Evolutionary conservation across 2,113 vertebrate genomes (phyloP).

Genomic region (Miniopterus natalensis): DNA sequence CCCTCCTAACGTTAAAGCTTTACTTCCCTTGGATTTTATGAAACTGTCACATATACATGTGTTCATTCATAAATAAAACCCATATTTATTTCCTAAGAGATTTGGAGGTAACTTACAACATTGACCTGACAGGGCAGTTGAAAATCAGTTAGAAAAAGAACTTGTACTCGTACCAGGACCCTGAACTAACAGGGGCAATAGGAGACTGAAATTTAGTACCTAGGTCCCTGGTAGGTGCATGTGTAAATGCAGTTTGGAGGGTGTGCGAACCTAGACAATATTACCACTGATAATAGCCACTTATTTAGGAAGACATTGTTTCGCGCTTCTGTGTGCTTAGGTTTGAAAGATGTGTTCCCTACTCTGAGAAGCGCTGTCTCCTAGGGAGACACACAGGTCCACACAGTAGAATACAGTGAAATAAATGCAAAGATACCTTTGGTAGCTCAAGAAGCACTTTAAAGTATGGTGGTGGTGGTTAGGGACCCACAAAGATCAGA

Average conservation of each 20-base stretch:
- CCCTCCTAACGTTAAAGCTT: not conserved
- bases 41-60: not conserved
- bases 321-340: not conserved
- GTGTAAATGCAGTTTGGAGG: not conserved
- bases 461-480: not conserved
- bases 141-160: constrained; percentile 5
- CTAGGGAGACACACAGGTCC: not conserved
- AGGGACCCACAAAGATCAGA: not conserved
- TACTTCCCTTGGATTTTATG: not conserved
- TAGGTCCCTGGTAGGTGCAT: not conserved
- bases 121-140: not conserved
- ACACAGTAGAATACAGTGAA: not conserved
- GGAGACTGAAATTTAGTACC: not conserved
- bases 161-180: not conserved
- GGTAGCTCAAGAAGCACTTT: not conserved
- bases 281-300: not conserved
- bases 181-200: not conserved
- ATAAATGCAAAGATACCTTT: not conserved
- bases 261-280: not conserved
- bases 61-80: constrained; percentile 20
- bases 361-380: not conserved
- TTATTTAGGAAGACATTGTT: not conserved
- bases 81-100: not conserved
- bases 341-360: not conserved
- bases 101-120: constrained; percentile 22